Percentiles rank a stretch among this genome's conserved stretches.
Conservation (phyloP, 2,888 invertebrate genomes). For the Hybos culiciformis region DNA sequence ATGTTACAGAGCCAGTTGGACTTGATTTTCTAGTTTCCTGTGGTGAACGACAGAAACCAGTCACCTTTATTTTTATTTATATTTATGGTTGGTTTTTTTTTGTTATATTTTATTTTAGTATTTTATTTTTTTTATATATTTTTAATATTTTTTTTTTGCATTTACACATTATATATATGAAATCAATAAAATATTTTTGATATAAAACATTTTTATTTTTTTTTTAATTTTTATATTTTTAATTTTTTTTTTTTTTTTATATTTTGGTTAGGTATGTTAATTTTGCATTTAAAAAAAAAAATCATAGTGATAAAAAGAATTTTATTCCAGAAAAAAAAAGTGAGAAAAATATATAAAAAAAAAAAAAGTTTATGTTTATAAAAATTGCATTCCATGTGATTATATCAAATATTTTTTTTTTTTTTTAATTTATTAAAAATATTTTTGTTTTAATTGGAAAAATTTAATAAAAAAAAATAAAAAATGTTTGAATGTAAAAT, state of each 20-base stretch:
- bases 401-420: too few species aligned
- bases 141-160: conserved; percentile 3
- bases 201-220: neutral
- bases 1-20: conserved; percentile 75
- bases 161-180: too few species aligned
- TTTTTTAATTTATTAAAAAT: too few species aligned
- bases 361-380: too few species aligned
- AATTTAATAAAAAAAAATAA: too few species aligned
- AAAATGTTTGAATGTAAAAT: too few species aligned
- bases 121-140: conserved; percentile 4
- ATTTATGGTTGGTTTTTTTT: neutral
- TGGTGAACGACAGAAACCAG: conserved; percentile 84
- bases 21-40: conserved; percentile 74
- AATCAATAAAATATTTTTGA: neutral
- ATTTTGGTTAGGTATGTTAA: neutral
- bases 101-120: conserved; percentile 1
- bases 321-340: too few species aligned
- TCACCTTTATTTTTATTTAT: conserved; percentile 46
- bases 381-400: too few species aligned
- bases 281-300: too few species aligned
- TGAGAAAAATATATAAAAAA: too few species aligned
- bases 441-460: too few species aligned
- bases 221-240: neutral
- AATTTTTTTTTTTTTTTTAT: neutral
- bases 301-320: too few species aligned